Conservation (phyloP, 2,888 invertebrate species). For the Atrina japonica region DNA sequence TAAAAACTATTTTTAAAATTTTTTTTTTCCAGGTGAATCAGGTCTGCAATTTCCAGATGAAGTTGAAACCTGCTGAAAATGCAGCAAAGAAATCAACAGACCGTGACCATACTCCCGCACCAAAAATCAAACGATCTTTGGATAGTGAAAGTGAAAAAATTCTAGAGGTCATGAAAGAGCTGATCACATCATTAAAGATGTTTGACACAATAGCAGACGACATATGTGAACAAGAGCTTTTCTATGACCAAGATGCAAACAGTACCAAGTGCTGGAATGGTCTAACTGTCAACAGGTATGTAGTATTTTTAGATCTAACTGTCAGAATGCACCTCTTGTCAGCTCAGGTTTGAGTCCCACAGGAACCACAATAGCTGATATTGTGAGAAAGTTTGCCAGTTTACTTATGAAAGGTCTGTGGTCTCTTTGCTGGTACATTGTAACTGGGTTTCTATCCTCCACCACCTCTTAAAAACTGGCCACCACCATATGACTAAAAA, state of each 20-base stretch:
- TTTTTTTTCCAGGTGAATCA: slow-evolving; percentile 21
- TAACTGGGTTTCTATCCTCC: too few species aligned
- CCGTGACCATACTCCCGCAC: background rate
- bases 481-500: too few species aligned
- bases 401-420: too few species aligned
- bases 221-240: slow-evolving; percentile 54
- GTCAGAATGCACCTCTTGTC: too few species aligned
- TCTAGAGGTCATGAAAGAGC: slow-evolving; percentile 43
- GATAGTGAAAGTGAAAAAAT: slow-evolving; percentile 45
- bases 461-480: too few species aligned
- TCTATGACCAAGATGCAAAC: slow-evolving; percentile 74
- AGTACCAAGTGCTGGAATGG: slow-evolving; percentile 74
- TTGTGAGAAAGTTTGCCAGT: too few species aligned
- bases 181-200: slow-evolving; percentile 61
- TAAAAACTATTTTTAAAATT: too few species aligned
- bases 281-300: slow-evolving; percentile 58
- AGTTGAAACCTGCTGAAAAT: background rate
- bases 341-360: too few species aligned
- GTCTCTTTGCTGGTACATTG: too few species aligned
- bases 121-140: slow-evolving; percentile 28
- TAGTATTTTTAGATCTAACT: slow-evolving; percentile 9
- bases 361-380: too few species aligned
- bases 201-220: slow-evolving; percentile 62
- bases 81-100: background rate
- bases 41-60: slow-evolving; percentile 10